phyloP scores from a whole-genome alignment of 1,140 invertebrate species.

The Anoplophora glabripennis region DNA sequence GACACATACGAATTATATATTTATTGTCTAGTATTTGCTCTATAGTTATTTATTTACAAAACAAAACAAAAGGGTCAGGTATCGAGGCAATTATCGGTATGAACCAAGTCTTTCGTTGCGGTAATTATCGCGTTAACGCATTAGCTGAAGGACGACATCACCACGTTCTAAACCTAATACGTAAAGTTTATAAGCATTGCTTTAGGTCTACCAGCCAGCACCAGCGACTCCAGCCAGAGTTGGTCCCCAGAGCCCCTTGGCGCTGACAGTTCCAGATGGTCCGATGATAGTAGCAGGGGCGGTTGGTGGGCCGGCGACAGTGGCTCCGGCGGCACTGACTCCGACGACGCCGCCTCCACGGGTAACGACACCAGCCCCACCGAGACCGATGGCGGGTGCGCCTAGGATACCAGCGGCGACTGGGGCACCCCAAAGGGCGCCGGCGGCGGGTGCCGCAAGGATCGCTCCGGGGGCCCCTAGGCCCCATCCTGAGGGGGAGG shows the following conservation, averaged over 20 bases:
- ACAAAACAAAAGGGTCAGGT: not conserved
- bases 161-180: no score
- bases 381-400: constrained; percentile 12
- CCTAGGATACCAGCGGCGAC: constrained; percentile 7
- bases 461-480: constrained; percentile 8
- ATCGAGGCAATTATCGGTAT: not conserved
- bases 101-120: no score
- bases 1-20: no score
- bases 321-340: constrained; percentile 30
- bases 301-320: constrained; percentile 35
- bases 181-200: not conserved
- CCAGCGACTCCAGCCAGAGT: constrained; percentile 21
- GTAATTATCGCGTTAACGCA: no score
- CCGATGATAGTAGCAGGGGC: constrained; percentile 36
- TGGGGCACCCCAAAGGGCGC: constrained; percentile 13
- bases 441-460: constrained; percentile 1
- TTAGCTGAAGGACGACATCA: no score
- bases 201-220: not conserved
- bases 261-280: constrained; percentile 38
- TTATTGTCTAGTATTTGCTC: no score
- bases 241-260: constrained; percentile 27
- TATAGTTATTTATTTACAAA: no score
- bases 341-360: constrained; percentile 14
- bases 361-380: constrained; percentile 12
- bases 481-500: not conserved